Conservation (phyloP, 2,797 vertebrate genomes). For the Novumbra hubbsi region DNA sequence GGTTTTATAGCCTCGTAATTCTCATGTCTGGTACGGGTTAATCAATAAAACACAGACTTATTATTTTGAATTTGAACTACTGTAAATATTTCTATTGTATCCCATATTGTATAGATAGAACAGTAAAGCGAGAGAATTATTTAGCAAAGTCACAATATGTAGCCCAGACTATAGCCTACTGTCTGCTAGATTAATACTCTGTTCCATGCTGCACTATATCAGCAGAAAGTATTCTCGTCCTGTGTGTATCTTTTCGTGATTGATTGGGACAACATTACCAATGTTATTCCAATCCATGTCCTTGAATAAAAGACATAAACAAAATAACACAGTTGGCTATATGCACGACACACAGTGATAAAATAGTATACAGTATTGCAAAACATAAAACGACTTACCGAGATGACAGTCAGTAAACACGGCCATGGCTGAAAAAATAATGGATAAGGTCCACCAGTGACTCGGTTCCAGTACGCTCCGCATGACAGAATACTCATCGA, state of each 20-base stretch:
- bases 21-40: not conserved
- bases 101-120: not conserved
- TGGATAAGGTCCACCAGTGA: slow-evolving; percentile 90
- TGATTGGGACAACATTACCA: not conserved
- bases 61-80: not conserved
- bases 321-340: not conserved
- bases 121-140: not conserved
- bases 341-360: not conserved
- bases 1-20: not conserved
- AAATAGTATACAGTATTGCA: not conserved
- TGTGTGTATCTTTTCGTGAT: not conserved
- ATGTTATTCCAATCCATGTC: not conserved
- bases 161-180: not conserved
- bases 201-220: not conserved
- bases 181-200: not conserved
- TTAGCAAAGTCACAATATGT: not conserved
- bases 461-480: slow-evolving; percentile 93
- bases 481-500: slow-evolving; percentile 96
- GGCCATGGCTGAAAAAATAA: slow-evolving; percentile 88
- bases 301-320: not conserved
- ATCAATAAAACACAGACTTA: not conserved
- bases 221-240: not conserved
- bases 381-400: slow-evolving; percentile 74
- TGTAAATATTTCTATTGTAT: not conserved
- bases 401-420: slow-evolving; percentile 89